phyloP scores from a whole-genome alignment of 2,113 vertebrate species.

The Heliornis fulica region DNA sequence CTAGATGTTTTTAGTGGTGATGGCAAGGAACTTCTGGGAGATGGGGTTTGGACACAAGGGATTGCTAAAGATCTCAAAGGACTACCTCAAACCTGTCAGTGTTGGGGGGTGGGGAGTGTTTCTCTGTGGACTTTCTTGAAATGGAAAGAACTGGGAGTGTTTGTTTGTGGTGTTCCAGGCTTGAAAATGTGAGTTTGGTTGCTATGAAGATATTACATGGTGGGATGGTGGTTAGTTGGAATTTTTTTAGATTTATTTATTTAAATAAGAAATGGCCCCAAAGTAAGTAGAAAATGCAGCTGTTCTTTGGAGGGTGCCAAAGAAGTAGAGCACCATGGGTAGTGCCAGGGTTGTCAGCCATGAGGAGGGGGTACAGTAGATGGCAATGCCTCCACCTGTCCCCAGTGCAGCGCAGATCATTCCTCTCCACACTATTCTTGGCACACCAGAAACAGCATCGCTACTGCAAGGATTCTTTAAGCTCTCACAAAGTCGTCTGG shows the following conservation, averaged over 20 bases:
- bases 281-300: not conserved
- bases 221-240: too few species aligned
- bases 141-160: not conserved
- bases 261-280: not conserved
- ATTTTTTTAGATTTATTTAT: too few species aligned
- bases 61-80: not conserved
- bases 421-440: not conserved
- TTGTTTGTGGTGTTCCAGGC: not conserved
- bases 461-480: not conserved
- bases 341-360: not conserved
- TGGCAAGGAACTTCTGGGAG: not conserved
- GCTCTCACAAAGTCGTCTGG: not conserved
- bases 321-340: rapidly evolving
- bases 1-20: not conserved
- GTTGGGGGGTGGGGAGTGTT: not conserved
- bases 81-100: not conserved
- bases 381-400: not conserved
- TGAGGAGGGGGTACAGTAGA: not conserved
- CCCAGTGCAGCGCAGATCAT: not conserved
- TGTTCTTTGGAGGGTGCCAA: not conserved
- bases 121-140: not conserved
- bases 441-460: not conserved
- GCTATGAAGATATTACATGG: not conserved
- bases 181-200: not conserved
- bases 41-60: not conserved